Evolutionary conservation across 2,888 invertebrate species (phyloP), one percentile per base, ranked within the genome.

Genomic region (Pteria penguin): DNA sequence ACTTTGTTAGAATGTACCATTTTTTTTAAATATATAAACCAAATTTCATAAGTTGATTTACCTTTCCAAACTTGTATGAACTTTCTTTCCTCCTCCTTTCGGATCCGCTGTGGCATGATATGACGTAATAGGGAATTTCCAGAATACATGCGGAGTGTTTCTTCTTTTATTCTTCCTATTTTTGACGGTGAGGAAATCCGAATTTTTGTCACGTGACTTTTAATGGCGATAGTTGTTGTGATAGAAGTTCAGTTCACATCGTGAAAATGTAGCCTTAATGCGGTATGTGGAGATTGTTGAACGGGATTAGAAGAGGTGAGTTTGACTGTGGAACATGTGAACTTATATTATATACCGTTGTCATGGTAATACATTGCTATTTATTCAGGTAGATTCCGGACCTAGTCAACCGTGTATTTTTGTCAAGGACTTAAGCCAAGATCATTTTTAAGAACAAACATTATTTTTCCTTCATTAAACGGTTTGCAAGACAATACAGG

Each of bases 281-380:
- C 54, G 72, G 29, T 14, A 87, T 87, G 86, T 87, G 84, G 86
- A 85, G 87, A 74, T 83, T 84, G 82, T 72, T 85, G 66, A 82
- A 80, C 79, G 81, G 84, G 69, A 81, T 87, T 75, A 86, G 85
- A 73, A 82, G 87, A 80, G 84, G 87, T 87, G 80, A 82, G 71
- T 55, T 45, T 8, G 18, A 14, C 18, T 45, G 8, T 45, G 11
- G 18, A 8, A 45, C 18, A 45, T 45, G 8, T 18, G 18, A 14
- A 45, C 18, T 45, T 45, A 45, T 14, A 45, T 45, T n/a, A n/a
- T n/a, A n/a, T n/a, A n/a, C n/a, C n/a, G n/a, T n/a, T n/a, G n/a
- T n/a, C n/a, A n/a, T n/a, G n/a, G n/a, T n/a, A n/a, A n/a, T n/a
- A n/a, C n/a, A n/a, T n/a, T n/a, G n/a, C n/a, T n/a, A n/a, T n/a